phyloP scores from a whole-genome alignment of 35 echinoderm and acorn worm genomes.

The Hemicentrotus pulcherrimus region DNA sequence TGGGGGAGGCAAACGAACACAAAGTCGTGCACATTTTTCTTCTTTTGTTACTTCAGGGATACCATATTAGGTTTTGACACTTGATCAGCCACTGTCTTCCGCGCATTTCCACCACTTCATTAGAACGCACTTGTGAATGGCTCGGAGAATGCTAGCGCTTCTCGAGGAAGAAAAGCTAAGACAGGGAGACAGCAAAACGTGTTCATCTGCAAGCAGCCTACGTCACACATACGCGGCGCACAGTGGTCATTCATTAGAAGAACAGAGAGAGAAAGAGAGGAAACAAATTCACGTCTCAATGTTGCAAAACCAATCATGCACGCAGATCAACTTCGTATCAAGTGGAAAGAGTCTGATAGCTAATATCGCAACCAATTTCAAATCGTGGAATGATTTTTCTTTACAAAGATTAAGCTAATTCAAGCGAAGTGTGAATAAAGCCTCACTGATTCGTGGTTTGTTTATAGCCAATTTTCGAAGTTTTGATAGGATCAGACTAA shows the following conservation, averaged over 20 bases:
- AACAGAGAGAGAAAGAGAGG: not conserved
- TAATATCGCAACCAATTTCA: not conserved
- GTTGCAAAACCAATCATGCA: not conserved
- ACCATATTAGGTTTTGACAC: too few species aligned
- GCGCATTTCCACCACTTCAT: not conserved
- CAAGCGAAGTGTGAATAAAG: not conserved
- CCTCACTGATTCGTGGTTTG: too few species aligned
- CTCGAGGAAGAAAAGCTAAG: not conserved
- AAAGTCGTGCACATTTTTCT: too few species aligned
- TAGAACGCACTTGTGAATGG: not conserved
- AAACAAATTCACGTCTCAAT: not conserved
- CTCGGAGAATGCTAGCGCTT: not conserved
- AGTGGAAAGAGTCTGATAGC: not conserved
- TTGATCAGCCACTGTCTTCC: too few species aligned
- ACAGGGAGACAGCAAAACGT: not conserved
- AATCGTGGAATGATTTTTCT: not conserved
- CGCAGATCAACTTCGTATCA: not conserved
- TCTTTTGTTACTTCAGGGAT: too few species aligned
- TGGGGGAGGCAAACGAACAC: too few species aligned
- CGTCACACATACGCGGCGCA: conserved; percentile 5
- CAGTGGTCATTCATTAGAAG: not conserved
- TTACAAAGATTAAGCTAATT: not conserved
- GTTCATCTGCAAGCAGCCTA: not conserved
- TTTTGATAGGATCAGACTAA: not conserved
- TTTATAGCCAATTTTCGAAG: too few species aligned